These are phyloP conservation scores for Pseudomyrmex sp. DNA, from an alignment of 1,140 invertebrate genomes.

Conservation along the genomic window DNA sequence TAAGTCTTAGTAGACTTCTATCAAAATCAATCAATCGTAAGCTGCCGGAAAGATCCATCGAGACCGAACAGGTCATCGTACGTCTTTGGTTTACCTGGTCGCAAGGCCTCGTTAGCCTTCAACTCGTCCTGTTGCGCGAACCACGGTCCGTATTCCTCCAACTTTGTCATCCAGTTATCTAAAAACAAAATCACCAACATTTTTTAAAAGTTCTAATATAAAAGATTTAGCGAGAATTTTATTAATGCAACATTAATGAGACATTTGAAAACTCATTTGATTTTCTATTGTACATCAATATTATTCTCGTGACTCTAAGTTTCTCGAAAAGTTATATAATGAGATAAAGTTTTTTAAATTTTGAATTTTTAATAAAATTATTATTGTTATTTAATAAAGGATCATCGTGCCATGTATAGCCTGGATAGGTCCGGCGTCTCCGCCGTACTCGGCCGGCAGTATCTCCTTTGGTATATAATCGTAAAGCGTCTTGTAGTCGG, in stretches of 20 bases:
- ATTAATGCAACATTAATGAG: too few species aligned
- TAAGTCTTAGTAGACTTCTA: too few species aligned
- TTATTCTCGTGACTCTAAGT: too few species aligned
- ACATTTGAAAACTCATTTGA: too few species aligned
- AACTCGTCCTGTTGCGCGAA: constrained; percentile 90
- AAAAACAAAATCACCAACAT: constrained; percentile 44
- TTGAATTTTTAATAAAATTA: background rate
- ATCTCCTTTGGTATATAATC: constrained; percentile 92
- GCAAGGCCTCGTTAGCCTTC: constrained; percentile 90
- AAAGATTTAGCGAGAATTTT: too few species aligned
- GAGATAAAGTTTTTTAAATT: too few species aligned
- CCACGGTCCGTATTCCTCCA: constrained; percentile 91
- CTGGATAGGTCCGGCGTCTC: constrained; percentile 89
- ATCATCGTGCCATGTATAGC: constrained; percentile 88
- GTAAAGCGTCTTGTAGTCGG: constrained; percentile 90
- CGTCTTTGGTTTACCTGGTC: constrained; percentile 92
- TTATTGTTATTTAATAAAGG: background rate
- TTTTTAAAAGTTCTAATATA: background rate
- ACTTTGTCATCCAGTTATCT: constrained; percentile 91
- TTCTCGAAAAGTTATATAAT: too few species aligned
- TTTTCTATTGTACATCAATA: too few species aligned
- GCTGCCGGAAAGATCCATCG: constrained; percentile 92
- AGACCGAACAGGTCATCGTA: constrained; percentile 93
- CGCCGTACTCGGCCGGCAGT: constrained; percentile 92
- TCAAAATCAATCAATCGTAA: constrained; percentile 89